Evolutionary conservation across 30 jellyfish, hydroid and myxozoan species (phyloP), one percentile per base, ranked within the genome.

Genomic region (Aurelia aurita complex sp. Pacific): DNA sequence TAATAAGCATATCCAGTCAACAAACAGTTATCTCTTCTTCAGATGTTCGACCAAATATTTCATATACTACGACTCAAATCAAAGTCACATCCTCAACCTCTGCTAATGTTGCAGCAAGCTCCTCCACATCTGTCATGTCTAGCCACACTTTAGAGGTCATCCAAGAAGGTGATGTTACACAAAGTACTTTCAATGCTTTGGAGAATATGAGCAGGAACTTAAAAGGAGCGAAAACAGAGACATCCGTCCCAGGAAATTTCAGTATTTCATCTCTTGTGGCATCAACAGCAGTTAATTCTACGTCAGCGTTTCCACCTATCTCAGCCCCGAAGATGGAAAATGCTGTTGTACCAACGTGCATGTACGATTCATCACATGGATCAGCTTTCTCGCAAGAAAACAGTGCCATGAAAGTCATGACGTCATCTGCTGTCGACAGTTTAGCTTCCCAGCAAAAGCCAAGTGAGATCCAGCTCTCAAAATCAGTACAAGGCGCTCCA

Each of bases 81-180:
- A 63, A n/a, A 16, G 15, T 54, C n/a, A 69, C 80, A 3, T 23
- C 73, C 63, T n/a, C 70, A 36, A 3, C 66, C n/a, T 23, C 57
- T 2, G 13, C 67, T 7, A 8, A 70, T 4, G 32, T 18, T 46
- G 67, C 75, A 33, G 13, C 73, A 14, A 65, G n/a, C 15, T 17
- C 63, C 51, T 74, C 84, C 32, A 64, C 80, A 17, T 19, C 79
- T 14, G 69, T 23, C 10, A 19, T 42, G 38, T 38, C 93, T 1
- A 64, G 33, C 64, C 93, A 84, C 50, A 84, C 93, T 29, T 55
- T 84, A 1, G 93, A 84, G 33, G 93, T 84, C 1, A 84, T 84
- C 13, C 93, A 84, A 67, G 93, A 84, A 34, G 93, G 93, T 16
- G 93, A 84, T 74, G 87, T 74, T 38, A 71, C 85, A 13, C 85